Evolutionary conservation across 1,140 invertebrate genomes (phyloP), one percentile per base, ranked within the genome.

Genomic region (Cotesia typhae): DNA sequence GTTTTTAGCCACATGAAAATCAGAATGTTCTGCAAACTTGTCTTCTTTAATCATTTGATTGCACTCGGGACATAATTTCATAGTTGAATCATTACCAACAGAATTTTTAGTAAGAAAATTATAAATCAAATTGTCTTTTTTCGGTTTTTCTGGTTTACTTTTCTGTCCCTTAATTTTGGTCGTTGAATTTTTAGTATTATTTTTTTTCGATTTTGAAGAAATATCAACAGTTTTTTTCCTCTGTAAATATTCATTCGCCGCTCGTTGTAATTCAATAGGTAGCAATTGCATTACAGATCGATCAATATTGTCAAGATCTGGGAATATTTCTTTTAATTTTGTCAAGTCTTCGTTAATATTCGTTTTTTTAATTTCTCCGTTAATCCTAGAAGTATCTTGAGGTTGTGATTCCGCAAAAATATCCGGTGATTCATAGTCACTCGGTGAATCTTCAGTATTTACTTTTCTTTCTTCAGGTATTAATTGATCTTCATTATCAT

Each of bases 1-100:
- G 76, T 88, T 90, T 79, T 90, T 90, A 5, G 93, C 92, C 70
- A 91, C 83, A 80, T 94, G 93, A 82, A 90, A 94, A 84, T 94
- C 92, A 69, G 87, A 82, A 81, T 94, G 93, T 77, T 91, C 90
- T 10, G 81, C 71, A 79, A 90, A 88, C 72, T 90, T 90, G 4
- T 85, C 83, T n/a, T 84, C 14, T 36, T 85, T 79, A 41, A 94
- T 87, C 76, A 84, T 88, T 77, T 89, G 89, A 70, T 89, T 86
- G 79, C 92, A 94, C 77, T 92, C 88, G 1, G 80, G 6, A 81
- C 93, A 94, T 60, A 85, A 35, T 51, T 67, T 72, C 63, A 59
- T 72, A n/a, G 51, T 12, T 10, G 70, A 59, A 60, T 72, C 61
- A 20, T 9, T n/a, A 52, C 38, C 53, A 6, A n/a, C n/a, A 4